A percentile compares a stretch with the other conserved stretches of the same genome.
phyloP scores from a whole-genome alignment of 2,888 invertebrate genomes.

The Zaprionus obscuricornis region DNA sequence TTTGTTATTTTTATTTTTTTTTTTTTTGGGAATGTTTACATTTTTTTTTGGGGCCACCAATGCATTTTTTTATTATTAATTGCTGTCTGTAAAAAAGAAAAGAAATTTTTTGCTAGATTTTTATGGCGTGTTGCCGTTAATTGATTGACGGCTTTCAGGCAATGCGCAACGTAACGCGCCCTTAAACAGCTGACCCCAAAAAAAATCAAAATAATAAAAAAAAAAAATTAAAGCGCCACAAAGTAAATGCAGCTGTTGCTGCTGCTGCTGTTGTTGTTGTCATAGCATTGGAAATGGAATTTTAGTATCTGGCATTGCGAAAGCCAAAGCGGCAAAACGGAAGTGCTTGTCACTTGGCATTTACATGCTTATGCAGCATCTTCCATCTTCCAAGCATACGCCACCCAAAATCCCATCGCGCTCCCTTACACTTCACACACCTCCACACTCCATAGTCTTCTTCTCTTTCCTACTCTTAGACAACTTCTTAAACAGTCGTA shows the following conservation, averaged over 20 bases:
- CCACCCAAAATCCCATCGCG: too few species aligned
- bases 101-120: slow-evolving; percentile 24
- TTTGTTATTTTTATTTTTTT: too few species aligned
- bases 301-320: slow-evolving; percentile 39
- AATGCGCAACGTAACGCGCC: slow-evolving; percentile 19
- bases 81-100: slow-evolving; percentile 21
- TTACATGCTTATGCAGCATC: too few species aligned
- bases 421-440: too few species aligned
- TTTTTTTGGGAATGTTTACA: slow-evolving; percentile 5
- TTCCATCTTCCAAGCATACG: too few species aligned
- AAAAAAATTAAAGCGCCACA: slow-evolving; percentile 19
- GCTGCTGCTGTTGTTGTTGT: too few species aligned
- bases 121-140: slow-evolving; percentile 38
- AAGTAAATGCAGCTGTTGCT: slow-evolving; percentile 36
- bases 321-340: slow-evolving; percentile 46
- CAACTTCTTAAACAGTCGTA: too few species aligned
- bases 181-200: slow-evolving; percentile 41
- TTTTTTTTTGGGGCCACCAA: slow-evolving; percentile 15
- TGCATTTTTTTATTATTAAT: slow-evolving; percentile 46
- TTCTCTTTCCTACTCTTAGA: too few species aligned
- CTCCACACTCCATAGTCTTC: too few species aligned
- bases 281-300: slow-evolving; percentile 5
- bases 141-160: slow-evolving; percentile 63
- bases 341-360: slow-evolving; percentile 52
- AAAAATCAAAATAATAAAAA: neutral